Percentiles rank a stretch among this genome's conserved stretches.
Conservation (phyloP, 1,140 invertebrate genomes). For the Drosophila tani region DNA sequence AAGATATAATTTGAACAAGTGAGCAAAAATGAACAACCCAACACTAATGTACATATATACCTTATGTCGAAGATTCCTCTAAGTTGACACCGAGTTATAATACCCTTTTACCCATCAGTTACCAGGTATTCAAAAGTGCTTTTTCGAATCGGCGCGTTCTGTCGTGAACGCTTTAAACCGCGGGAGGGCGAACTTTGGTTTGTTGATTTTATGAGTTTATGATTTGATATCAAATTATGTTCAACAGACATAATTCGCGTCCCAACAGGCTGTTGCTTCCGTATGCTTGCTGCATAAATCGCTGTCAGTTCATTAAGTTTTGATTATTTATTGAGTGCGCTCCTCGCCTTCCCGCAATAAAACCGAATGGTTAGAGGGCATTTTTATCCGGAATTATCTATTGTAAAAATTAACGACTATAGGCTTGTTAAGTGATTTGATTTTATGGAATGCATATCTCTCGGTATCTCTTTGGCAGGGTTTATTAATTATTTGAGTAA, state of each 20-base stretch:
- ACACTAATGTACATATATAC: too few relatives aligned
- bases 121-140: not conserved
- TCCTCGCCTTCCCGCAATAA: slow-evolving; percentile 8
- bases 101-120: too few relatives aligned
- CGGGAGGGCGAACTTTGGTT: slow-evolving; percentile 57
- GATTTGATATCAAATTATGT: slow-evolving; percentile 68
- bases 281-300: slow-evolving; percentile 60
- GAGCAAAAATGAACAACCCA: too few relatives aligned
- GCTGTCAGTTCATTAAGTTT: slow-evolving; percentile 71
- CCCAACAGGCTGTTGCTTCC: slow-evolving; percentile 16
- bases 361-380: slow-evolving; percentile 27
- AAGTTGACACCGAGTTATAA: too few relatives aligned
- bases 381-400: slow-evolving; percentile 28
- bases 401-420: slow-evolving; percentile 25
- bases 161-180: slow-evolving; percentile 47
- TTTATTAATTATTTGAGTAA: not conserved
- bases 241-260: slow-evolving; percentile 43
- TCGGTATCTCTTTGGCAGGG: not conserved
- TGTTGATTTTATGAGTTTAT: slow-evolving; percentile 76
- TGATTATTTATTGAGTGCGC: slow-evolving; percentile 63
- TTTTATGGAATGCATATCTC: not conserved
- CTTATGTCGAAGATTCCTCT: too few relatives aligned
- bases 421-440: slow-evolving; percentile 31
- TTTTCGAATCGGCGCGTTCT: slow-evolving; percentile 53
- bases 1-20: too few relatives aligned